Conservation (phyloP, 2,797 vertebrate genomes). For the Girardinus metallicus region DNA sequence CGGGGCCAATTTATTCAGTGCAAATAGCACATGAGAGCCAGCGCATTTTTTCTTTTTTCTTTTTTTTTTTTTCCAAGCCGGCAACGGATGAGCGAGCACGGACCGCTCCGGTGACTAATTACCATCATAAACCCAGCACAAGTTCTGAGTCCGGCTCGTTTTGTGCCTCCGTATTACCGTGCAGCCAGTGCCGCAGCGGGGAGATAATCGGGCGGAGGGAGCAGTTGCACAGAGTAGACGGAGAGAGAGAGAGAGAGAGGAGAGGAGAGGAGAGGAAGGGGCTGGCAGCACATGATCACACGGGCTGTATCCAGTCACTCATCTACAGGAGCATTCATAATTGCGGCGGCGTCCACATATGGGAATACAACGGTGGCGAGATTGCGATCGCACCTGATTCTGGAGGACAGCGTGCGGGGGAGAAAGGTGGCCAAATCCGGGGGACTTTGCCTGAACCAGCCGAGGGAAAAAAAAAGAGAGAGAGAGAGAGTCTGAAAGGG, state of each 20-base stretch:
- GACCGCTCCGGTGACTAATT: conserved; percentile 59
- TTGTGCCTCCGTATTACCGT: conserved; percentile 54
- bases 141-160: conserved; percentile 66
- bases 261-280: conserved; percentile 37
- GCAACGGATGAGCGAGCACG: conserved; percentile 48
- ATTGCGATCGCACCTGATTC: conserved; percentile 65
- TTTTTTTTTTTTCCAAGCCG: background rate
- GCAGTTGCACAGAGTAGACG: conserved; percentile 51
- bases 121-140: conserved; percentile 61
- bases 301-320: conserved; percentile 66
- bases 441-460: conserved; percentile 48
- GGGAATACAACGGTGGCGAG: conserved; percentile 76
- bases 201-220: conserved; percentile 77
- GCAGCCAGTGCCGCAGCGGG: conserved; percentile 77
- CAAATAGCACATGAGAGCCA: conserved; percentile 55
- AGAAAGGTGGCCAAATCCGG: conserved; percentile 40
- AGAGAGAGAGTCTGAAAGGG: background rate
- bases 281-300: conserved; percentile 72
- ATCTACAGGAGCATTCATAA: conserved; percentile 67
- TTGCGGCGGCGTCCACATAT: conserved; percentile 70
- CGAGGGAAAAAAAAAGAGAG: conserved; percentile 28
- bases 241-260: conserved; percentile 25
- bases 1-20: conserved; percentile 55
- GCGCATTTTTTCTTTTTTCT: background rate
- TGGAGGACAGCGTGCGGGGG: conserved; percentile 43